A percentile compares a stretch with the other conserved stretches of the same genome.
phyloP scores from a whole-genome alignment of 2,888 invertebrate species.

The Melangyna quadrimaculata region DNA sequence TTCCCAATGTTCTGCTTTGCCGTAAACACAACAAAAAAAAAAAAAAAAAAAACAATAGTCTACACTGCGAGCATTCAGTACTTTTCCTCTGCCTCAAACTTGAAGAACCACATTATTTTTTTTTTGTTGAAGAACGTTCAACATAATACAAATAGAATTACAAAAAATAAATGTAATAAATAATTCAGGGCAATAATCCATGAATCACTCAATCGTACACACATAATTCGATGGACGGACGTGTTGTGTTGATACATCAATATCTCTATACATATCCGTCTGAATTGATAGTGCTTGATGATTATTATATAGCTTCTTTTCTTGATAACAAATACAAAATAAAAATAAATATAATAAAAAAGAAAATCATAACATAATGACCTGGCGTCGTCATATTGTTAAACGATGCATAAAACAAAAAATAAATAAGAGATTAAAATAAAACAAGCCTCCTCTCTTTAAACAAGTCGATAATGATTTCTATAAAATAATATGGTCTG shows the following conservation, averaged over 20 bases:
- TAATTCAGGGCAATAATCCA: conserved; percentile 57
- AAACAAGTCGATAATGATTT: conserved; percentile 4
- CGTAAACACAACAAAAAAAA: background rate
- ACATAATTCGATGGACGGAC: background rate
- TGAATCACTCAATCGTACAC: conserved; percentile 51
- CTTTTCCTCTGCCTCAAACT: conserved; percentile 41
- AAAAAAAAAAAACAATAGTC: conserved; percentile 27
- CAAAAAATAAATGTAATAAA: conserved; percentile 43
- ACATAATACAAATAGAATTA: conserved; percentile 15
- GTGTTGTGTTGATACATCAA: conserved; percentile 28
- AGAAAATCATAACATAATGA: conserved; percentile 11
- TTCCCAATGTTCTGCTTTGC: background rate
- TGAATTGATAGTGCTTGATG: conserved; percentile 11
- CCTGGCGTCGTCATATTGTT: conserved; percentile 16
- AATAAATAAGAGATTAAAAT: background rate
- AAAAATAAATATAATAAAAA: conserved; percentile 4
- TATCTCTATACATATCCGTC: conserved; percentile 12
- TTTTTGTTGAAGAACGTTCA: background rate
- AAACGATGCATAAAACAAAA: background rate
- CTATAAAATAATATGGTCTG: background rate
- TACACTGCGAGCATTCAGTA: conserved; percentile 42
- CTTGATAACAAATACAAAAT: background rate
- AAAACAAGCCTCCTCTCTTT: conserved; percentile 4
- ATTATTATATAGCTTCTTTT: background rate
- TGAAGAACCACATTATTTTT: conserved; percentile 4